phyloP scores from a whole-genome alignment of 2,888 invertebrate genomes.

The Cephonodes hylas region DNA sequence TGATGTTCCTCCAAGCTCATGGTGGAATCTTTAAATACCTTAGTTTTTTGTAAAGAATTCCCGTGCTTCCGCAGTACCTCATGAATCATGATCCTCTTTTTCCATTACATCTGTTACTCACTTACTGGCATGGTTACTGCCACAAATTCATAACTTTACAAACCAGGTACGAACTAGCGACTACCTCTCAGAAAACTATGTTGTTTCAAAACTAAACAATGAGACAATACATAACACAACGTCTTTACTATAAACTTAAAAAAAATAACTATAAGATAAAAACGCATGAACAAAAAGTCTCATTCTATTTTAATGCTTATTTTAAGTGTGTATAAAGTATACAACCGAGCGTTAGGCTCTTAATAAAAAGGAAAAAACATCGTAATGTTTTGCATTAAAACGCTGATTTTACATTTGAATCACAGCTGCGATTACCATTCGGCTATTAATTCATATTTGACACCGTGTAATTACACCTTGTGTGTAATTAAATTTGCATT shows the following conservation, averaged over 20 bases:
- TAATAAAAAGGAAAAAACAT: background rate
- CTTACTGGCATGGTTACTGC: no score
- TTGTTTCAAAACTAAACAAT: no score
- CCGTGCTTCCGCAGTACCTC: no score
- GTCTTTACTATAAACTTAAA: background rate
- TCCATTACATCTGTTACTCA: no score
- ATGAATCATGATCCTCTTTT: no score
- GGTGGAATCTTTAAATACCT: no score
- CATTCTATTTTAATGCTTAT: background rate
- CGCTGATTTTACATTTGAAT: background rate
- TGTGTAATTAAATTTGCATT: slow-evolving; percentile 55
- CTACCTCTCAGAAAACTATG: no score
- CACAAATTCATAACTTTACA: no score
- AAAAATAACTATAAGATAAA: background rate
- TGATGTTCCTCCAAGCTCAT: no score
- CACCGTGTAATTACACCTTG: slow-evolving; percentile 44
- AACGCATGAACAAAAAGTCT: background rate
- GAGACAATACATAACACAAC: no score
- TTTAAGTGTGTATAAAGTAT: background rate
- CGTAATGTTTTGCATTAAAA: background rate
- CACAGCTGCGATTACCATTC: slow-evolving; percentile 24
- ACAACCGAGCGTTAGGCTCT: background rate
- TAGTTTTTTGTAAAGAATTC: no score
- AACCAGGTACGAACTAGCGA: no score
- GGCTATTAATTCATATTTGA: slow-evolving; percentile 52